phyloP scores from a whole-genome alignment of 1,140 invertebrate species.

The Hypsibius dujardini region DNA sequence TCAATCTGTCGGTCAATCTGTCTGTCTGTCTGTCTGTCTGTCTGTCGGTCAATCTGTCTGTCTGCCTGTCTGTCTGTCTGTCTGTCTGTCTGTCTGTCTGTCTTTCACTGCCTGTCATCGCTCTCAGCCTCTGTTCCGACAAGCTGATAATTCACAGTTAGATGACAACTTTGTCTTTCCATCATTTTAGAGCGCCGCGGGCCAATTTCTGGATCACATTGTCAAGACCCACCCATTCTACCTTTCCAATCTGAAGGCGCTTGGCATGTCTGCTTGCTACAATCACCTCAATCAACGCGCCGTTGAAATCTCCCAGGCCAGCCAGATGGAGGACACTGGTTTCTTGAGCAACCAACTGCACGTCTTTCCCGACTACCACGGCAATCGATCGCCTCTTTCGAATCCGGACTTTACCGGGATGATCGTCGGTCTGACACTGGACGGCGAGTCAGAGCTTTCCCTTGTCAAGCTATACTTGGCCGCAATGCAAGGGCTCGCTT shows the following conservation, averaged over 20 bases:
- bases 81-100: neutral
- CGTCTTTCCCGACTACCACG: slow-evolving; percentile 84
- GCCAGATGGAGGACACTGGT: slow-evolving; percentile 23
- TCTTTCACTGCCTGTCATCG: neutral
- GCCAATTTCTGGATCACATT: slow-evolving; percentile 65
- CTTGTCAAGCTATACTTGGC: slow-evolving; percentile 66
- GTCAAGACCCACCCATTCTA: slow-evolving; percentile 52
- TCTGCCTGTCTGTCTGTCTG: too few species aligned
- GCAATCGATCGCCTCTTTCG: slow-evolving; percentile 75
- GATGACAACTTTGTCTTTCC: neutral
- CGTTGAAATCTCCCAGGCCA: slow-evolving; percentile 23
- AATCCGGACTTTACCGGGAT: slow-evolving; percentile 67
- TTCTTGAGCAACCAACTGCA: slow-evolving; percentile 58
- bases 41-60: too few species aligned
- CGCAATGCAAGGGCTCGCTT: slow-evolving; percentile 66
- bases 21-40: too few species aligned
- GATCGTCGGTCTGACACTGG: slow-evolving; percentile 50
- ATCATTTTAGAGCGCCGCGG: slow-evolving; percentile 55
- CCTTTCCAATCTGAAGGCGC: slow-evolving; percentile 23
- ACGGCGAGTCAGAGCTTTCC: slow-evolving; percentile 45
- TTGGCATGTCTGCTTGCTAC: neutral
- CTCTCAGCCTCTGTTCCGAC: neutral
- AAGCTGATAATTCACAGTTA: neutral
- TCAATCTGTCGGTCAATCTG: too few species aligned
- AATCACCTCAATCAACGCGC: slow-evolving; percentile 21